phyloP scores from a whole-genome alignment of 2,888 invertebrate genomes.

The Cephonodes hylas region DNA sequence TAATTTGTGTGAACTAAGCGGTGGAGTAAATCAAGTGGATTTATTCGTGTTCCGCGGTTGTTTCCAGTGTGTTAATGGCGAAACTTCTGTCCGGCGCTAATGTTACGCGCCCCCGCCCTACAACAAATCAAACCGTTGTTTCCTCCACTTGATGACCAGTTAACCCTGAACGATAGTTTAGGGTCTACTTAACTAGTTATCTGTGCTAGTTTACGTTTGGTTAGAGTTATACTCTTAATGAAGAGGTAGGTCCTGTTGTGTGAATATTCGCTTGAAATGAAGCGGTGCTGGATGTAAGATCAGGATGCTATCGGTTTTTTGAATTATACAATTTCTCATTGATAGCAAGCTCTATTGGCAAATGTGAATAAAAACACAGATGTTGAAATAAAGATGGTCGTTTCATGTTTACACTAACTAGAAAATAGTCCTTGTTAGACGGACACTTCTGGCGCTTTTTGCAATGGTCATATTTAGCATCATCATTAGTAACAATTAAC shows the following conservation, averaged over 20 bases:
- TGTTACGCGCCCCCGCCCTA: conserved; percentile 11
- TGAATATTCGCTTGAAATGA: neutral
- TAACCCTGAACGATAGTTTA: neutral
- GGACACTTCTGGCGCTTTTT: too few relatives aligned
- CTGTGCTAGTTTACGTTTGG: neutral
- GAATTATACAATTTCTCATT: too few relatives aligned
- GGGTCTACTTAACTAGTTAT: neutral
- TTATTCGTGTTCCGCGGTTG: conserved; percentile 30
- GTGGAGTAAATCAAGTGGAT: conserved; percentile 53
- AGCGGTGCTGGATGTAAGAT: too few relatives aligned
- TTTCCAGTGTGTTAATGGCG: conserved; percentile 39
- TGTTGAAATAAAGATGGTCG: too few relatives aligned
- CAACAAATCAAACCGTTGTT: conserved; percentile 31
- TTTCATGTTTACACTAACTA: too few relatives aligned
- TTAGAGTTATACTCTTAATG: neutral
- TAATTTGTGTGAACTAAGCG: neutral
- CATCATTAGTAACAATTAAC: too few relatives aligned
- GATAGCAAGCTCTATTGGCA: too few relatives aligned
- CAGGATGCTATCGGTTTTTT: too few relatives aligned
- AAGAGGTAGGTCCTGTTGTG: neutral
- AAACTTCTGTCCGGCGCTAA: conserved; percentile 37
- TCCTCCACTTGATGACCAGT: conserved; percentile 10
- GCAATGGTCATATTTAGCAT: too few relatives aligned
- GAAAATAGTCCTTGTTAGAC: too few relatives aligned
- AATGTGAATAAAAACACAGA: too few relatives aligned